These are phyloP conservation scores for Amphiprion ocellaris DNA, from an alignment of 2,113 vertebrate genomes.

Conservation along the genomic window DNA sequence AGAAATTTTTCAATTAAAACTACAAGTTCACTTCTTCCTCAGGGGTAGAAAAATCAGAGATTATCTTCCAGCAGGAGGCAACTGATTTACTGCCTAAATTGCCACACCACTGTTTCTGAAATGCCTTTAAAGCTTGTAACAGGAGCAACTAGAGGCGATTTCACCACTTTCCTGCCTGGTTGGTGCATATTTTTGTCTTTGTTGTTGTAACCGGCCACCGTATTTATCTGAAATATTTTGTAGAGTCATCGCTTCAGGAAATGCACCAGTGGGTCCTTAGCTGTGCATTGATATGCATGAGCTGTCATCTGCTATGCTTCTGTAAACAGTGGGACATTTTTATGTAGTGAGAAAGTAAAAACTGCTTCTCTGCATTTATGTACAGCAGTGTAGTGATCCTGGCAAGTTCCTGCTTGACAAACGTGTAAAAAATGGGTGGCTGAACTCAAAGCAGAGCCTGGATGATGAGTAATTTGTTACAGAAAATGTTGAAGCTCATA, in stretches of 20 bases:
- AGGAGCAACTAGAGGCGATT: conserved; percentile 13
- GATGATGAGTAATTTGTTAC: not conserved
- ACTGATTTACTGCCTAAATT: not conserved
- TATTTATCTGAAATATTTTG: not conserved
- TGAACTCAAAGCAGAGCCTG: not conserved
- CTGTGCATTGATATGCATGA: conserved; percentile 9
- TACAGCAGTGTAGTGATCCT: not conserved
- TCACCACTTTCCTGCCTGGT: conserved; percentile 25
- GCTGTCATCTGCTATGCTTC: conserved; percentile 3
- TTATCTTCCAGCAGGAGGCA: too few relatives aligned
- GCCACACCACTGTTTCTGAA: too few relatives aligned
- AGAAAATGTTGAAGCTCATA: not conserved
- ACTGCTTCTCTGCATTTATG: not conserved
- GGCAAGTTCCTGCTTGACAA: not conserved
- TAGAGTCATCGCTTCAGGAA: conserved; percentile 14
- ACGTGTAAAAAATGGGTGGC: not conserved
- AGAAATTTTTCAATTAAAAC: conserved; percentile 18
- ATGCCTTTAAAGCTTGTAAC: not conserved
- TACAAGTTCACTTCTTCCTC: conserved; percentile 23
- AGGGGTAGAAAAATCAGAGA: not conserved
- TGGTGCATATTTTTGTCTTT: conserved; percentile 25
- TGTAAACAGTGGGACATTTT: conserved; percentile 13
- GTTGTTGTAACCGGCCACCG: conserved; percentile 22
- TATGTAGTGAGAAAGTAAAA: not conserved
- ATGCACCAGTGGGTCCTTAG: not conserved